These are phyloP conservation scores for Graptemys geographica DNA, from an alignment of 2,797 vertebrate genomes.

Conservation along the genomic window DNA sequence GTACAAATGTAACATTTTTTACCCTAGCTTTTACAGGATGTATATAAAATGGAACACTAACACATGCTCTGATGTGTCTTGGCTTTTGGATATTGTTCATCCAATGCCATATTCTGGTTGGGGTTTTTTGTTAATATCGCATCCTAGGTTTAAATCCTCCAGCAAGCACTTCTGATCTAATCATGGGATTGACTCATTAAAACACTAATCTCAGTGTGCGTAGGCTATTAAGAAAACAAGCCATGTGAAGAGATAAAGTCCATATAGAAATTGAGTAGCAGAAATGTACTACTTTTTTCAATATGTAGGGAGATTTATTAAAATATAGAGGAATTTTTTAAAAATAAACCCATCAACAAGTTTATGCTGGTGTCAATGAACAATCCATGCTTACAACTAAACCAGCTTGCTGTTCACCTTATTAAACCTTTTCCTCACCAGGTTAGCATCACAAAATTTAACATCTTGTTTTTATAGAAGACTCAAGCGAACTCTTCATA, in stretches of 20 bases:
- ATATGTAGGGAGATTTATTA: neutral
- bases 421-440: slow-evolving; percentile 41
- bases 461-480: slow-evolving; percentile 57
- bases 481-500: slow-evolving; percentile 56
- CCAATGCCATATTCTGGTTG: neutral
- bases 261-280: neutral
- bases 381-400: neutral
- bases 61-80: neutral
- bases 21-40: neutral
- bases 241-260: neutral
- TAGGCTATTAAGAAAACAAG: neutral
- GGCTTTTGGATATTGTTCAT: neutral
- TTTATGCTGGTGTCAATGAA: neutral
- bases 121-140: neutral
- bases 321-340: neutral
- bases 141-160: neutral
- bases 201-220: neutral
- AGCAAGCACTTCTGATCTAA: neutral
- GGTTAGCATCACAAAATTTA: slow-evolving; percentile 45
- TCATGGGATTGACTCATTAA: neutral
- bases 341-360: neutral
- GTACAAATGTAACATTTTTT: neutral
- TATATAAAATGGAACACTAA: neutral
- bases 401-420: slow-evolving; percentile 23
- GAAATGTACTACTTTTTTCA: neutral